These are phyloP conservation scores for Heteractis magnifica DNA, from an alignment of 92 coral and sea anemone genomes.

Conservation along the genomic window DNA sequence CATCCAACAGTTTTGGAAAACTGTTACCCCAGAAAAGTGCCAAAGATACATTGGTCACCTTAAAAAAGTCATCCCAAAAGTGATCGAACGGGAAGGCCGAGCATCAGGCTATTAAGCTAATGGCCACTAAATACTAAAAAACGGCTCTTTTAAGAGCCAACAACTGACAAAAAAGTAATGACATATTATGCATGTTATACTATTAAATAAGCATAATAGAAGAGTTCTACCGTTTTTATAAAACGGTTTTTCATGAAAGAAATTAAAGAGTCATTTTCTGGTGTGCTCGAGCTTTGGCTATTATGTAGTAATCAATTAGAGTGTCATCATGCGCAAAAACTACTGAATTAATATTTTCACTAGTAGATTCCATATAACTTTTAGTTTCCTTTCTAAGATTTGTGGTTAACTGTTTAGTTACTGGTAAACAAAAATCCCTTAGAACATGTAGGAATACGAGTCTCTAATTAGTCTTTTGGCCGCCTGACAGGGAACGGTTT, in stretches of 20 bases:
- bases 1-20: conserved; percentile 42
- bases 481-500: too few relatives aligned
- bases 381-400: too few relatives aligned
- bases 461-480: too few relatives aligned
- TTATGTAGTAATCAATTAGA: too few relatives aligned
- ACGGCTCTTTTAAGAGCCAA: conserved; percentile 1
- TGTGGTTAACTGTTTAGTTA: too few relatives aligned
- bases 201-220: not conserved
- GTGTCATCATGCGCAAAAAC: too few relatives aligned
- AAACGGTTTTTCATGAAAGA: not conserved
- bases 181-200: not conserved
- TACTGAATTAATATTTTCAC: too few relatives aligned
- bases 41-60: conserved; percentile 33
- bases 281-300: not conserved
- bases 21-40: conserved; percentile 38
- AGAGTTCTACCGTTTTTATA: not conserved
- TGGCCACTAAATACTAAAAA: not conserved
- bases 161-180: not conserved
- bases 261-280: not conserved
- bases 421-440: too few relatives aligned
- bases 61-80: conserved; percentile 39
- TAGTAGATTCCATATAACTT: too few relatives aligned
- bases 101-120: conserved; percentile 32
- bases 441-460: too few relatives aligned
- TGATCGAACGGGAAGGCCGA: conserved; percentile 34